phyloP scores from a whole-genome alignment of 1,140 invertebrate species.

The Steinernema feltiae region DNA sequence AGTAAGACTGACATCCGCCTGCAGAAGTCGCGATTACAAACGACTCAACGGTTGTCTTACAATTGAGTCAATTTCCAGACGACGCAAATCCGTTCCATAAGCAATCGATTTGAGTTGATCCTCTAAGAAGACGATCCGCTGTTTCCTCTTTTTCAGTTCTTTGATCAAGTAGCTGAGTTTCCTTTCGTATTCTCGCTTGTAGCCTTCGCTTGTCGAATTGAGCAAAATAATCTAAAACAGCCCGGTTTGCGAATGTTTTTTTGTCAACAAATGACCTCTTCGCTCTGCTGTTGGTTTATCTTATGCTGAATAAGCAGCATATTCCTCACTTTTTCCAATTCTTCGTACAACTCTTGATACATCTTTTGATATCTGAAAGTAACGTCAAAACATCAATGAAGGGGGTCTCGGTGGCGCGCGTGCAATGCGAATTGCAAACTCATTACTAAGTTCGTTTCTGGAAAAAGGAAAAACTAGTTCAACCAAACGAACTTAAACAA shows the following conservation, averaged over 20 bases:
- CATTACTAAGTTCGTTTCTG: constrained; percentile 28
- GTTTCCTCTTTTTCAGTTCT: constrained; percentile 31
- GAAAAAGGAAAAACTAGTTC: constrained; percentile 29
- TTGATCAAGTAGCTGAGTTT: constrained; percentile 36
- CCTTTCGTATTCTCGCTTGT: constrained; percentile 34
- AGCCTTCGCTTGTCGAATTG: constrained; percentile 32
- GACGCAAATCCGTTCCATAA: constrained; percentile 23
- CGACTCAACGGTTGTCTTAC: too few species aligned
- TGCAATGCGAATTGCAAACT: too few species aligned
- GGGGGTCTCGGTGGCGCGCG: not conserved
- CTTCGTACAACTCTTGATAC: constrained; percentile 52
- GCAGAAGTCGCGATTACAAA: too few species aligned
- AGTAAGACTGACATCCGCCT: not conserved
- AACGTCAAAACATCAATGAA: constrained; percentile 17
- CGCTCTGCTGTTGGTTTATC: constrained; percentile 44
- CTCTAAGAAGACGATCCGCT: constrained; percentile 28
- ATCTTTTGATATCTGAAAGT: constrained; percentile 51
- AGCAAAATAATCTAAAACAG: constrained; percentile 37
- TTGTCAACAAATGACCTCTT: constrained; percentile 40
- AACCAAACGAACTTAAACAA: not conserved
- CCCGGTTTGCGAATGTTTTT: not conserved
- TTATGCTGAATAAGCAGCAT: constrained; percentile 47
- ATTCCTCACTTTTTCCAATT: constrained; percentile 50
- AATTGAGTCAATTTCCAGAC: not conserved
- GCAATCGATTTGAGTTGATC: constrained; percentile 31